These are phyloP conservation scores for Luidia sarsii DNA, from an alignment of 53 echinoderm and acorn worm genomes.

Conservation along the genomic window DNA sequence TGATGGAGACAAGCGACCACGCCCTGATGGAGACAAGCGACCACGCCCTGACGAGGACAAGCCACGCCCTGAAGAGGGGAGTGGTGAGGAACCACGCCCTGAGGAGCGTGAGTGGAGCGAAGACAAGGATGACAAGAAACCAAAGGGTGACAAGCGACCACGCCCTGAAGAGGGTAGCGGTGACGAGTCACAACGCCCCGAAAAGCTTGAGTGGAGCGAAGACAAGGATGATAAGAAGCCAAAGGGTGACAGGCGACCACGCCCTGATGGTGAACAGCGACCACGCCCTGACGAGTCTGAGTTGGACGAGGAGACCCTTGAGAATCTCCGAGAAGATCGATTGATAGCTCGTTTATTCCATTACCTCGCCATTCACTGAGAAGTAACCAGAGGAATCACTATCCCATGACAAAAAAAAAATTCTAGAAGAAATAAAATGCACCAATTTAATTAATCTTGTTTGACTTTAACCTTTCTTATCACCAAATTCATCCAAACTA, in stretches of 20 bases:
- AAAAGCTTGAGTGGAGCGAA: background rate
- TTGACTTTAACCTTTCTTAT: no score
- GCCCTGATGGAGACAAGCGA: background rate
- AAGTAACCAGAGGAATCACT: background rate
- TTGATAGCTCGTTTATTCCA: background rate
- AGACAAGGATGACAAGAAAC: background rate
- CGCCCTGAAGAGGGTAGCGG: background rate
- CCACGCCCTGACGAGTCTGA: background rate
- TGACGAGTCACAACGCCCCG: background rate
- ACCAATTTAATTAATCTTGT: no score
- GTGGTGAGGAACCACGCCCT: background rate
- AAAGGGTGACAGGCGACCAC: background rate
- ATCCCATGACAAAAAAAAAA: no score
- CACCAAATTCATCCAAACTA: no score
- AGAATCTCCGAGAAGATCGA: background rate
- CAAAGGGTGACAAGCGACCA: background rate
- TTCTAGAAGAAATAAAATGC: no score
- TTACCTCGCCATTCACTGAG: background rate
- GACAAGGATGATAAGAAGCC: background rate
- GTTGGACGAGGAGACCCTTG: background rate
- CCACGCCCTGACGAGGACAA: background rate
- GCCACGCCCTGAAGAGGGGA: background rate
- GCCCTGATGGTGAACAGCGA: background rate
- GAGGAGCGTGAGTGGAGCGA: constrained; percentile 10
- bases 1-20: background rate